phyloP scores from a whole-genome alignment of 1,140 invertebrate genomes.

The Schlechtendalia chinensis region DNA sequence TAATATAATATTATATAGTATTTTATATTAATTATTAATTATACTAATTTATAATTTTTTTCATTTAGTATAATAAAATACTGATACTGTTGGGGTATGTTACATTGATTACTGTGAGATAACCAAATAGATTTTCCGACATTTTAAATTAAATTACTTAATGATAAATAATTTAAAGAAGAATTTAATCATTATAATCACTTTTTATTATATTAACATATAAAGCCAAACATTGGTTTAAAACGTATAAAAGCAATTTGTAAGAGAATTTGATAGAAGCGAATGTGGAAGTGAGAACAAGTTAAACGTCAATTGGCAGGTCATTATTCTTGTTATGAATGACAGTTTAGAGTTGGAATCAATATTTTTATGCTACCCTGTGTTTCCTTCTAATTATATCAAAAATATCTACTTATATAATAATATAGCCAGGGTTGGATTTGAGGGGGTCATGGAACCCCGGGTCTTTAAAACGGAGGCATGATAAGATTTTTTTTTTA shows the following conservation, averaged over 20 bases:
- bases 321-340: slow-evolving; percentile 8
- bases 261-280: not conserved
- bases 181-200: not conserved
- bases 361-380: slow-evolving; percentile 6
- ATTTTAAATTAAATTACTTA: not conserved
- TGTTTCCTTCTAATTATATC: not conserved
- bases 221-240: not conserved
- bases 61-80: no score
- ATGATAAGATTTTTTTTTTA: no score
- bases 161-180: not conserved
- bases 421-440: no score
- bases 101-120: not conserved
- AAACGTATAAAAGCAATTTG: slow-evolving; percentile 1
- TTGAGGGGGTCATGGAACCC: no score
- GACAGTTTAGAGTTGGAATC: slow-evolving; percentile 4
- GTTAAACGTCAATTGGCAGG: slow-evolving; percentile 20
- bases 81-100: no score
- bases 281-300: not conserved
- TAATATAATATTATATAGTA: no score
- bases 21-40: no score
- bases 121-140: not conserved
- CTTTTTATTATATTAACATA: not conserved
- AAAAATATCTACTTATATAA: not conserved
- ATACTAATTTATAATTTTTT: no score
- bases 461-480: no score